Evolutionary conservation across 2,113 vertebrate genomes (phyloP).

Genomic region (Notechis scutatus): DNA sequence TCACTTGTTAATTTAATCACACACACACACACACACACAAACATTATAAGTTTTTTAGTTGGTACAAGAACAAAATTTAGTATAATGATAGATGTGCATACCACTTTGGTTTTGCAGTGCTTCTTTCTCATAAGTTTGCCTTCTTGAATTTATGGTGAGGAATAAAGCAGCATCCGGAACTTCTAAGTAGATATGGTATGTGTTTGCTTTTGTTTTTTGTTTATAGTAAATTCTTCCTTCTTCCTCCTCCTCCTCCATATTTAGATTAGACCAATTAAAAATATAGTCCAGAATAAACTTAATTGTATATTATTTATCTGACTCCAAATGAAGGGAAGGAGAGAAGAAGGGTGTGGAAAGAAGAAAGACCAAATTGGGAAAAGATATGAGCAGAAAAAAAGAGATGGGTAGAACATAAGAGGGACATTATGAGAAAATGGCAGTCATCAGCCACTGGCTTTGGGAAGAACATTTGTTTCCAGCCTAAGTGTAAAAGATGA

Average conservation of each 20-base stretch:
- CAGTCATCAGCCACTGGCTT: neutral
- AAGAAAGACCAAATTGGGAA: neutral
- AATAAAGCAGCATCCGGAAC: neutral
- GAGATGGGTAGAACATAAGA: neutral
- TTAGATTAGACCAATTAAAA: neutral
- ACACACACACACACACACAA: too few species aligned
- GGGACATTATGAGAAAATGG: neutral
- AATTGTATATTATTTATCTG: neutral
- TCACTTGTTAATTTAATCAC: too few species aligned
- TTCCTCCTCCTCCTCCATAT: neutral
- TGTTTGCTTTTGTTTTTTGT: neutral
- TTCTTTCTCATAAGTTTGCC: neutral
- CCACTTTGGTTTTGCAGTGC: neutral
- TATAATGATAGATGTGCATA: neutral
- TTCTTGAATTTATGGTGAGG: neutral
- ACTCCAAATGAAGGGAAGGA: neutral
- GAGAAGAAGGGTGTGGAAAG: neutral
- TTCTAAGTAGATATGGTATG: neutral
- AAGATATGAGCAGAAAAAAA: neutral
- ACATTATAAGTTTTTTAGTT: neutral
- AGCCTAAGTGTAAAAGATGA: neutral
- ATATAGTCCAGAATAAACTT: neutral
- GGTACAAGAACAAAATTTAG: neutral
- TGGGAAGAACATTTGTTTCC: neutral
- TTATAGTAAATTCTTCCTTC: neutral